These are phyloP conservation scores for Pandemis corylana DNA, from an alignment of 2,888 invertebrate species.

Conservation along the genomic window DNA sequence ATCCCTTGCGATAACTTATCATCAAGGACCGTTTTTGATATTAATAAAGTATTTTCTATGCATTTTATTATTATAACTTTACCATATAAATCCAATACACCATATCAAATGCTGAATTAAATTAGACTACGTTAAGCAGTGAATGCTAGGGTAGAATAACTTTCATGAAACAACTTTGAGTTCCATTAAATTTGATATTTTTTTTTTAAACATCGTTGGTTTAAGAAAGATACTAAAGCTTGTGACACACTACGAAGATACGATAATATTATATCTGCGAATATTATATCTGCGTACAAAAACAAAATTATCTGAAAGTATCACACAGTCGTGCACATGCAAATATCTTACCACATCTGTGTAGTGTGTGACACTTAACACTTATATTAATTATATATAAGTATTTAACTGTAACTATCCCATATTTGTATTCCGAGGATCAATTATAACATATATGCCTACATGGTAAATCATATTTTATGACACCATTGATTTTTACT, in stretches of 20 bases:
- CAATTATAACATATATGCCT: neutral
- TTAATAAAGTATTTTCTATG: conserved; percentile 19
- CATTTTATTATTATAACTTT: neutral
- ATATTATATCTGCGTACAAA: too few species aligned
- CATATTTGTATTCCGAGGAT: neutral
- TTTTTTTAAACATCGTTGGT: neutral
- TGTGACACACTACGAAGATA: neutral
- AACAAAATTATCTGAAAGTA: too few species aligned
- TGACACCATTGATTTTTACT: neutral
- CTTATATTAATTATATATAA: too few species aligned
- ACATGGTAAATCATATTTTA: neutral
- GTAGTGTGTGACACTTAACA: too few species aligned
- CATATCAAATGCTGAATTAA: conserved; percentile 14
- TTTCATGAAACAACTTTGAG: neutral
- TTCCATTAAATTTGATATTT: neutral
- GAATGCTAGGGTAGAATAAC: conserved; percentile 7
- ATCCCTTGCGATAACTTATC: neutral
- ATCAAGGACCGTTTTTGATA: conserved; percentile 14
- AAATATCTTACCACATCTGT: too few species aligned
- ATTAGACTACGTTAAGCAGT: neutral
- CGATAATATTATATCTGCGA: too few species aligned
- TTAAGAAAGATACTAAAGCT: neutral
- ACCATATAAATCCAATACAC: conserved; percentile 4
- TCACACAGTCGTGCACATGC: too few species aligned
- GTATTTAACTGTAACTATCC: neutral